Evolutionary conservation across 2,888 invertebrate genomes (phyloP).

Genomic region (Rhingia campestris): DNA sequence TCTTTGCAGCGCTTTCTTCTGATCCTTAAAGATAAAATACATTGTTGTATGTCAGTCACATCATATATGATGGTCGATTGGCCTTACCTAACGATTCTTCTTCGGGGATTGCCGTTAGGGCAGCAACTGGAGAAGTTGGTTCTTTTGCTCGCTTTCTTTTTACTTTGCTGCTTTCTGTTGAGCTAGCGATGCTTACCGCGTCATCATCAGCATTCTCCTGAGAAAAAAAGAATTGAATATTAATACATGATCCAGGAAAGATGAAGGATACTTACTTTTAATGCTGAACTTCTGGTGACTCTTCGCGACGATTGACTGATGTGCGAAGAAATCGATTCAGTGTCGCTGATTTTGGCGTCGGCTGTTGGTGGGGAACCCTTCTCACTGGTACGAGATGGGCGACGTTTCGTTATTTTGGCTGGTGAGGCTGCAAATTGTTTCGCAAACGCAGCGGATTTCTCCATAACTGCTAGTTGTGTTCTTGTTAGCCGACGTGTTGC

Average conservation of each 20-base stretch:
- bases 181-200: slow-evolving; percentile 75
- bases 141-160: slow-evolving; percentile 72
- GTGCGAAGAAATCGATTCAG: slow-evolving; percentile 76
- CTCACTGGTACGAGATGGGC: slow-evolving; percentile 63
- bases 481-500: slow-evolving; percentile 77
- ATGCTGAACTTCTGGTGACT: slow-evolving; percentile 75
- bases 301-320: slow-evolving; percentile 72
- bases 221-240: not conserved
- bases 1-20: slow-evolving; percentile 35
- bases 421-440: slow-evolving; percentile 45
- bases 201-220: slow-evolving; percentile 76
- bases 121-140: slow-evolving; percentile 73
- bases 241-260: not conserved
- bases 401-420: slow-evolving; percentile 60
- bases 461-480: slow-evolving; percentile 77
- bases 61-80: not conserved
- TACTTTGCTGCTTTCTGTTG: slow-evolving; percentile 71
- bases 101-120: slow-evolving; percentile 75
- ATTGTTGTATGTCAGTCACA: not conserved
- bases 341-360: slow-evolving; percentile 76
- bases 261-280: slow-evolving; percentile 68
- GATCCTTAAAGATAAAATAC: slow-evolving; percentile 25
- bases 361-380: slow-evolving; percentile 56
- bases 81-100: slow-evolving; percentile 71
- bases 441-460: slow-evolving; percentile 75